These are phyloP conservation scores for Cydia pomonella DNA, from an alignment of 1,140 invertebrate species.

Conservation along the genomic window DNA sequence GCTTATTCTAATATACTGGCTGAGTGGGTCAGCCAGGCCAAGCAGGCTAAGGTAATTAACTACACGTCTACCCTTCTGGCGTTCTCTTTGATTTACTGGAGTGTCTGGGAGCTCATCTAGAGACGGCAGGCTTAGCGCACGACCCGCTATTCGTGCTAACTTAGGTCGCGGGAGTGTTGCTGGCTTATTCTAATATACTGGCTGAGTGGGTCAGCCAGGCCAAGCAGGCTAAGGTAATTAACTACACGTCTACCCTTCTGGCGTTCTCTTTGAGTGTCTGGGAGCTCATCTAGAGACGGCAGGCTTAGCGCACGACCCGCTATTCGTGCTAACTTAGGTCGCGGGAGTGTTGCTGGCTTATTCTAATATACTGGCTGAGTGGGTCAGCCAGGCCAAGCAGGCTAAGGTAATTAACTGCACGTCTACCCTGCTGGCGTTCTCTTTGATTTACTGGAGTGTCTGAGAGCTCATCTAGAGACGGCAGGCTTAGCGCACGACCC, in stretches of 20 bases:
- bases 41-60: slow-evolving; percentile 82
- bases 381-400: slow-evolving; percentile 87
- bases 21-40: slow-evolving; percentile 91
- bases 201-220: slow-evolving; percentile 93
- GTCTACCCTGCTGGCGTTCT: too few relatives aligned
- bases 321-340: slow-evolving; percentile 98
- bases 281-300: too few relatives aligned
- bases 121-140: too few relatives aligned
- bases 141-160: slow-evolving; percentile 99
- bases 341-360: slow-evolving; percentile 96
- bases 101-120: slow-evolving; percentile 96
- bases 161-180: slow-evolving; percentile 94
- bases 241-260: slow-evolving; percentile 86
- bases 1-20: slow-evolving; percentile 98
- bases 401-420: slow-evolving; percentile 84
- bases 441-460: slow-evolving; percentile 91
- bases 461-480: too few relatives aligned
- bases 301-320: slow-evolving; percentile 93
- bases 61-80: slow-evolving; percentile 83
- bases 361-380: slow-evolving; percentile 99
- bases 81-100: slow-evolving; percentile 86
- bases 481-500: too few relatives aligned
- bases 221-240: slow-evolving; percentile 81
- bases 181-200: slow-evolving; percentile 98
- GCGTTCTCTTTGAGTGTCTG: slow-evolving; percentile 87